Base-by-base conservation (phyloP, 2,797 vertebrate species). In the Coccyzus lansbergi region DNA sequence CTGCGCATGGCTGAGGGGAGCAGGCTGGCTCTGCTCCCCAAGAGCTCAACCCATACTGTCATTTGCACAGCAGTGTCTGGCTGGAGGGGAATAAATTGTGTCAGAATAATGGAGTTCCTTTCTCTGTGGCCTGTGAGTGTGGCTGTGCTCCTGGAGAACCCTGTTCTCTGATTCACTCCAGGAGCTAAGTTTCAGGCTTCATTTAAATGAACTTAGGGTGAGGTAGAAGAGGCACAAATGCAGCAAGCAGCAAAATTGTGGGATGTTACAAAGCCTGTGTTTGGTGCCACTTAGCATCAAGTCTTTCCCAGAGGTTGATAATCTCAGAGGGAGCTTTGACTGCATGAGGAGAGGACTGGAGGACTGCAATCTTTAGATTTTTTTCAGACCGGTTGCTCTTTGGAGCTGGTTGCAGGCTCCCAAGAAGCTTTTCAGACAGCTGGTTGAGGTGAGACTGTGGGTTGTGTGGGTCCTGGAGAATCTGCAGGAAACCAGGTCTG, bases 151-250 rank as follows among this genome's bases (percentile, higher is more conserved):
- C 36, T 12, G 15, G 26, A 46, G 24, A 63, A 60, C 36, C 24
- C 67, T 40, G 55, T n/a, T 68, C 58, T 51, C 64, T 40, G 48
- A 12, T 69, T 65, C 56, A 17, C 9, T 33, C 31, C 3, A 49
- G 29, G 21, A 21, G 16, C 0, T 60, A 52, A 84, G 26, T 33
- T 44, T 63, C 28, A 44, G 59, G 34, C n/a, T 55, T 83, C 42
- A 25, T 56, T 38, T 44, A 9, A 64, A 2, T 2, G 9, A 64
- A 2, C 2, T 33, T 64, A 74, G 40, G 38, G 10, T 88, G 94
- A 96, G 92, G 94, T 90, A 95, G 93, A 92, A 83, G 49, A 94
- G 51, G 74, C 70, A 84, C 59, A 62, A 76, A 71, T 34, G 88
- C 83, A 88, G 85, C 65, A 81, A 34, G 70, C 9, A 71, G 36